Evolutionary conservation across 2,113 vertebrate species (phyloP).

Genomic region (Oryzias woworae): DNA sequence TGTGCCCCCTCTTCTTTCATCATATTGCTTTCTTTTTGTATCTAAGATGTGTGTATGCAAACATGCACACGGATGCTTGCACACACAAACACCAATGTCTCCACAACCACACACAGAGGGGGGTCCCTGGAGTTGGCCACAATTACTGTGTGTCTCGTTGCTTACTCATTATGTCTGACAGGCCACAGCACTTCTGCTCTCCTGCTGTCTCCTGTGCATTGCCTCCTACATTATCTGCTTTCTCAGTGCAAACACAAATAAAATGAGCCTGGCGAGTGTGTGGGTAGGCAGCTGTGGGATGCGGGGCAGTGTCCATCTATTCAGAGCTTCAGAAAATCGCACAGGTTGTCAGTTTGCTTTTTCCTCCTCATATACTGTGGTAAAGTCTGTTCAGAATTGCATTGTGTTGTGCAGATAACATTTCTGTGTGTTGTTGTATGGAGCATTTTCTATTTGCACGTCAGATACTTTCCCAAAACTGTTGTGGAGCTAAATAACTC

Average conservation of each 20-base stretch:
- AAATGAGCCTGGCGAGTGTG: constrained; percentile 17
- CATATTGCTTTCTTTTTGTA: constrained; percentile 33
- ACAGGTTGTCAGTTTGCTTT: constrained; percentile 25
- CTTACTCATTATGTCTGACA: constrained; percentile 81
- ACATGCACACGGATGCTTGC: constrained; percentile 11
- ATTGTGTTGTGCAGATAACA: constrained; percentile 2
- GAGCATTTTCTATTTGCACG: background rate
- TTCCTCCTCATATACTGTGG: background rate
- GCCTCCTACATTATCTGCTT: constrained; percentile 61
- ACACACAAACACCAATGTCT: constrained; percentile 26
- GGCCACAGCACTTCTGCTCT: constrained; percentile 76
- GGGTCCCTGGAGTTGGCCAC: constrained; percentile 69
- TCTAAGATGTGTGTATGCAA: constrained; percentile 1
- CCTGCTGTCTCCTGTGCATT: constrained; percentile 63
- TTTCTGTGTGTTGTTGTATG: background rate
- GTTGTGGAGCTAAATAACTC: no score
- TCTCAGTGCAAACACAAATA: constrained; percentile 19
- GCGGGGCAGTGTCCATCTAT: constrained; percentile 17
- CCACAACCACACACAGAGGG: constrained; percentile 38
- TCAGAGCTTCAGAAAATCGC: constrained; percentile 33
- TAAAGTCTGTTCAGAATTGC: constrained; percentile 7
- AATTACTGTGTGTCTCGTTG: constrained; percentile 78
- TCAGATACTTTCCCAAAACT: background rate
- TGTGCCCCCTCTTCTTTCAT: constrained; percentile 43
- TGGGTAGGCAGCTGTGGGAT: constrained; percentile 8